phyloP scores from a whole-genome alignment of 2,113 vertebrate genomes.

The Alligator sinensis region DNA sequence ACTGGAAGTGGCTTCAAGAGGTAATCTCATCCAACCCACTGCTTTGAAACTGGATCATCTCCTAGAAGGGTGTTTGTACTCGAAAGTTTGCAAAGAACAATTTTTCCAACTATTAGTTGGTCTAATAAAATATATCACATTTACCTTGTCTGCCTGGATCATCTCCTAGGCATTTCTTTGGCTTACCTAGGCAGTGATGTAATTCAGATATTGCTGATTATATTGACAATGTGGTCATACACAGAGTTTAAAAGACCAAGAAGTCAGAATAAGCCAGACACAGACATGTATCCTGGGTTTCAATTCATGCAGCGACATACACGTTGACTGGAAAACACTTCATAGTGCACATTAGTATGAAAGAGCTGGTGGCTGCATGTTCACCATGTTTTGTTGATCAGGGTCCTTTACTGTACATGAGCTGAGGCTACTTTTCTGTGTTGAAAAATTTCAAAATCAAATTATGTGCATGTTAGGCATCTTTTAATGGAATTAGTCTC shows the following conservation, averaged over 20 bases:
- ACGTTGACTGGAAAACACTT: not conserved
- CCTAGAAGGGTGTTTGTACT: no score
- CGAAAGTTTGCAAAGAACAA: no score
- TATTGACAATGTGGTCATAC: not conserved
- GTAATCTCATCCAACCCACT: fast-evolving
- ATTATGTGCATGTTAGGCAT: constrained; percentile 42
- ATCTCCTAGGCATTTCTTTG: not conserved
- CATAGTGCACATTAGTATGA: not conserved
- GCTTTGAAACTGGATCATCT: not conserved
- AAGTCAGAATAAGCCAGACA: not conserved
- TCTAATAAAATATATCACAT: not conserved
- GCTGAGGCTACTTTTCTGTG: constrained; percentile 10
- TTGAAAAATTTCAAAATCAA: constrained; percentile 60
- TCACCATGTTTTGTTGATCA: not conserved
- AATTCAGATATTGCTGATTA: not conserved
- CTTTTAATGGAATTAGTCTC: constrained; percentile 54
- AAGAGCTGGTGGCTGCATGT: not conserved
- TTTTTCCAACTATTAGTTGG: no score
- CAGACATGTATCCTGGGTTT: not conserved
- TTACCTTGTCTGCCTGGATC: not conserved
- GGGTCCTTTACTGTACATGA: not conserved
- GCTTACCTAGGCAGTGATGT: not conserved
- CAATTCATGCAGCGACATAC: not conserved
- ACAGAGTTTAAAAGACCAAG: fast-evolving
- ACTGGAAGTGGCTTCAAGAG: not conserved